Evolutionary conservation across 2,888 invertebrate genomes (phyloP), one percentile per base, ranked within the genome.

Genomic region (Plagiodera versicolora): DNA sequence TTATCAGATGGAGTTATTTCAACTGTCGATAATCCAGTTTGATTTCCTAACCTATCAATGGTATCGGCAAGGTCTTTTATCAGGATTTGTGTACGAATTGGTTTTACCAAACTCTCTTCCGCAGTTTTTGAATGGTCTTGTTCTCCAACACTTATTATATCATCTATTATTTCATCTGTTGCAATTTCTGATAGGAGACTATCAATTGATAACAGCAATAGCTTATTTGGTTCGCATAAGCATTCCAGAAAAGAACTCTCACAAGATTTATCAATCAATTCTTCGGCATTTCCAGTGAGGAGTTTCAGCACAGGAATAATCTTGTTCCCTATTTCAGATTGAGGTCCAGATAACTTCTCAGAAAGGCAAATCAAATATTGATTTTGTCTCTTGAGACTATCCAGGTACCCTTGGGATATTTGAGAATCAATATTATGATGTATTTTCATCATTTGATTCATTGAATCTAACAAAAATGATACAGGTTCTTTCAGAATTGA

Each of bases 391-490:
- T 14, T 20, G 9, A 61, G 16, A 16, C 53, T 49, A 11, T 18
- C 17, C 0, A 20, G 45, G 16, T 16, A 32, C 44, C 30, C 44
- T 47, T 32, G 17, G 39, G 20, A 24, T 6, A 58, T 32, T 50
- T 58, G 53, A 46, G 24, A 17, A 24, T 61, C 54, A 30, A 10
- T 0, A 53, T 11, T 16, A 10, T 1, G 10, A 1, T 14, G 44
- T 44, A 44, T 14, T 24, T 53, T 53, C 20, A 66, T 45, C 30
- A 70, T 58, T 47, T 66, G 67, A 10, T 64, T 60, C 45, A 67
- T 54, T 11, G 63, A 61, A 8, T 67, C 68, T 49, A 55, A 57
- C 10, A 71, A 58, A 51, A 65, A 70, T 46, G 68, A 62, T n/a
- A 70, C 35, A n/a, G 73, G 71, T 60, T 69, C 63, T 54, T 56